Percentiles rank a stretch among this genome's conserved stretches.
phyloP scores from a whole-genome alignment of 2,888 invertebrate species.

The Phanerotoma sp. region DNA sequence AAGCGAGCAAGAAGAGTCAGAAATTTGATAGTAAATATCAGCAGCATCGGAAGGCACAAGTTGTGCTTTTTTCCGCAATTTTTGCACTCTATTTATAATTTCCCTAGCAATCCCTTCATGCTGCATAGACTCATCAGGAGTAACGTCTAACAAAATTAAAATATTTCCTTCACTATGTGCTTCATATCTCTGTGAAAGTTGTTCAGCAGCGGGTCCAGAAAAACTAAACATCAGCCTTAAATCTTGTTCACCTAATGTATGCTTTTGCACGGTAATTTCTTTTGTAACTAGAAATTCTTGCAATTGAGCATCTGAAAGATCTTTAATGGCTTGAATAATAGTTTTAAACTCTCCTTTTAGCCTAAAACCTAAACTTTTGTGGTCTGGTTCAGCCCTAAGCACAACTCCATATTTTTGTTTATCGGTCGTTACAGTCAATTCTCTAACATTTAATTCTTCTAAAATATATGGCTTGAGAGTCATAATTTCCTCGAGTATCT shows the following conservation, averaged over 20 bases:
- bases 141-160: slow-evolving; percentile 84
- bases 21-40: slow-evolving; percentile 73
- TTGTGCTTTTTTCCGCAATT: slow-evolving; percentile 91
- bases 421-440: slow-evolving; percentile 81
- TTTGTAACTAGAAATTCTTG: slow-evolving; percentile 73
- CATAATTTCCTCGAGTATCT: slow-evolving; percentile 75
- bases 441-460: slow-evolving; percentile 90
- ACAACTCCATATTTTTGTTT: slow-evolving; percentile 91
- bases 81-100: slow-evolving; percentile 94
- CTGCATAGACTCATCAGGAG: slow-evolving; percentile 84
- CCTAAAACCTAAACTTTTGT: slow-evolving; percentile 84
- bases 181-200: slow-evolving; percentile 73
- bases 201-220: slow-evolving; percentile 63
- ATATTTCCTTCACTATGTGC: slow-evolving; percentile 89
- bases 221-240: slow-evolving; percentile 81
- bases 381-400: slow-evolving; percentile 92
- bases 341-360: slow-evolving; percentile 89
- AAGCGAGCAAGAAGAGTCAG: slow-evolving; percentile 63
- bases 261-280: slow-evolving; percentile 72
- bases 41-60: slow-evolving; percentile 91
- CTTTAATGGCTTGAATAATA: slow-evolving; percentile 79
- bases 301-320: slow-evolving; percentile 75
- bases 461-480: slow-evolving; percentile 82
- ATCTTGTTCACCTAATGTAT: slow-evolving; percentile 76
- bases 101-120: slow-evolving; percentile 96